Conservation (phyloP, 2,888 invertebrate species). For the Morpho helenor region DNA sequence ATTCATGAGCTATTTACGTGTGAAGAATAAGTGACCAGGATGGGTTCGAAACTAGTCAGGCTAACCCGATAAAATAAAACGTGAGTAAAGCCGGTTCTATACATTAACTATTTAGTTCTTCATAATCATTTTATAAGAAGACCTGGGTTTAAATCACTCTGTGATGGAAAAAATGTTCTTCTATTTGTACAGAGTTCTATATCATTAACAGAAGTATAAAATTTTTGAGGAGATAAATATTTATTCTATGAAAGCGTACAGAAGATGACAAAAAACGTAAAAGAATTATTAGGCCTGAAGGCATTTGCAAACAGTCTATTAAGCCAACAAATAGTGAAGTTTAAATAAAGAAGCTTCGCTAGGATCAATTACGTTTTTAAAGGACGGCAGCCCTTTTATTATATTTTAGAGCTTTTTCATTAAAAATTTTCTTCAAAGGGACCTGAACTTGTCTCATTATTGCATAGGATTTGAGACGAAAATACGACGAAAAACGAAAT, state of each 20-base stretch:
- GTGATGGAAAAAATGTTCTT: no score
- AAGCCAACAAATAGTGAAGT: constrained; percentile 30
- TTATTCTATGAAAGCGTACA: constrained; percentile 15
- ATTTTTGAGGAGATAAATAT: no score
- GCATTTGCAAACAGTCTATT: constrained; percentile 26
- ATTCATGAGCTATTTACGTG: no score
- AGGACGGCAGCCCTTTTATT: constrained; percentile 51
- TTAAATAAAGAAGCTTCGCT: constrained; percentile 30
- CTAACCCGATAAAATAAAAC: no score
- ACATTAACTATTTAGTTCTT: no score
- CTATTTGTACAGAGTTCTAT: no score
- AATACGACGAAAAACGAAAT: constrained; percentile 45
- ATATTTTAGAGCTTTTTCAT: constrained; percentile 61
- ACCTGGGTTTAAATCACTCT: no score
- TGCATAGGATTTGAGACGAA: constrained; percentile 57
- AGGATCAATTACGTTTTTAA: constrained; percentile 56
- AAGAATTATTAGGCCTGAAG: constrained; percentile 25
- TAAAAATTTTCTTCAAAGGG: constrained; percentile 60
- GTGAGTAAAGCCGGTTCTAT: no score
- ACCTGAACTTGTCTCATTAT: constrained; percentile 60
- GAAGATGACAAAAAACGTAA: constrained; percentile 22
- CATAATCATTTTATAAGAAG: no score
- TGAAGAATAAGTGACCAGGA: no score
- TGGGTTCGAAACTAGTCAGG: no score
- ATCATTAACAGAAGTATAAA: no score